Percentiles rank a stretch among this genome's conserved stretches.
phyloP scores from a whole-genome alignment of 2,797 vertebrate genomes.

The Anabacerthia variegaticeps region DNA sequence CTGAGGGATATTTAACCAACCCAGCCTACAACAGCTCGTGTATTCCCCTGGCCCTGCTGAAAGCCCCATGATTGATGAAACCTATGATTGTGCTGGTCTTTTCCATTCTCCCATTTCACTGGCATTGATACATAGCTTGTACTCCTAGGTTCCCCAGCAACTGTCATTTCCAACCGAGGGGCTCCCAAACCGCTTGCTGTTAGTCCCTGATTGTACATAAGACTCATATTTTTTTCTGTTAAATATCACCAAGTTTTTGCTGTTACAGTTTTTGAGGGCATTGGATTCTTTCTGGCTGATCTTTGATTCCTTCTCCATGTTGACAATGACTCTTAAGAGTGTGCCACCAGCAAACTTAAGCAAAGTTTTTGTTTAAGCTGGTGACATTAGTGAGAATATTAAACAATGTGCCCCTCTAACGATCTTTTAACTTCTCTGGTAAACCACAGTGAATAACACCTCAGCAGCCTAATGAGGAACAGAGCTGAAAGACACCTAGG shows the following conservation, averaged over 20 bases:
- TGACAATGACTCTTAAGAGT: not conserved
- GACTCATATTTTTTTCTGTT: not conserved
- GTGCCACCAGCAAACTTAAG: not conserved
- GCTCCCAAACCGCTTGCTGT: not conserved
- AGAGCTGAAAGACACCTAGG: not conserved
- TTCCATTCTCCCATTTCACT: not conserved
- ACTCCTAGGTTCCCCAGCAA: not conserved
- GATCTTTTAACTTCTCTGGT: not conserved
- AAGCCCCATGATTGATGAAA: not conserved
- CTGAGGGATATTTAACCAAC: not conserved
- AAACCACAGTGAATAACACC: not conserved
- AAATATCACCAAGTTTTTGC: not conserved
- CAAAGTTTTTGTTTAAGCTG: not conserved
- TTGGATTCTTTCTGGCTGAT: not conserved
- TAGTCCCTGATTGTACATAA: not conserved
- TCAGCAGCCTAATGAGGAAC: not conserved
- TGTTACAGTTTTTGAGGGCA: fast-evolving
- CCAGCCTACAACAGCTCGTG: not conserved
- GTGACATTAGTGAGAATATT: not conserved
- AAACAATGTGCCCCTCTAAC: not conserved
- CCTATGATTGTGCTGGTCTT: not conserved
- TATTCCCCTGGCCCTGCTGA: not conserved
- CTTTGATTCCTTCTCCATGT: not conserved
- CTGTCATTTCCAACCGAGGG: not conserved
- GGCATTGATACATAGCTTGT: not conserved